Base-by-base conservation (phyloP, 2,797 vertebrate genomes). In the Periophthalmus magnuspinnatus region DNA sequence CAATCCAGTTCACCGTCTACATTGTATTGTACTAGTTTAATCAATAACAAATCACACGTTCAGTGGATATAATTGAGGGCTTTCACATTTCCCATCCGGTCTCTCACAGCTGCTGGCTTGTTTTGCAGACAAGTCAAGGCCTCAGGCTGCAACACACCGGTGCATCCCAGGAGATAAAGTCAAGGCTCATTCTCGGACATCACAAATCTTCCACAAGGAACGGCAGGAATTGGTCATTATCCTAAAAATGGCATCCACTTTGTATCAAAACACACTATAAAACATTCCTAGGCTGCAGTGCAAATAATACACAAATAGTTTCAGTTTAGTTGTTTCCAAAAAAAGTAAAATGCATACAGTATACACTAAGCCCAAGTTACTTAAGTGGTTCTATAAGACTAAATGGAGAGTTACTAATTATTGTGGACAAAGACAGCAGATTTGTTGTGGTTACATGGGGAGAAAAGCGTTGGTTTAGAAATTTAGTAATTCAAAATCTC, bases 41-140 rank as follows among this genome's bases (percentile, higher is more conserved):
- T 59, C 19, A 16, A 10, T 36, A 19, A 19, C 34, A 60, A 60
- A 60, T 60, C 3, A 36, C 36, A 16, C 10, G 8, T 60, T 36
- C 17, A 60, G 16, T 60, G 17, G 3, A 32, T 32, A 6, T 34
- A 19, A 7, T 32, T 17, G 28, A 34, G 33, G 55, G 28, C 36
- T 5, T 1, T 61, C 66, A 70, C 78, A n/a, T n/a, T n/a, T 85
- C 84, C 78, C 76, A 70, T 69, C 68, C 6, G 36, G 5, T 0
- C 63, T 83, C 83, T 77, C 86, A 85, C 93, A 93, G 92, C 89
- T 93, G 87, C 85, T 36, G 73, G 24, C 74, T 75, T 91, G 88
- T 92, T 93, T 87, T 90, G 79, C 83, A 90, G 88, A 87, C 77
- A 71, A 57, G 77, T 90, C 93, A 93, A 94, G 93, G 93, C 87